A percentile compares a stretch with the other conserved stretches of the same genome.
phyloP scores from a whole-genome alignment of 2,888 invertebrate genomes.

The Baccha elongata region DNA sequence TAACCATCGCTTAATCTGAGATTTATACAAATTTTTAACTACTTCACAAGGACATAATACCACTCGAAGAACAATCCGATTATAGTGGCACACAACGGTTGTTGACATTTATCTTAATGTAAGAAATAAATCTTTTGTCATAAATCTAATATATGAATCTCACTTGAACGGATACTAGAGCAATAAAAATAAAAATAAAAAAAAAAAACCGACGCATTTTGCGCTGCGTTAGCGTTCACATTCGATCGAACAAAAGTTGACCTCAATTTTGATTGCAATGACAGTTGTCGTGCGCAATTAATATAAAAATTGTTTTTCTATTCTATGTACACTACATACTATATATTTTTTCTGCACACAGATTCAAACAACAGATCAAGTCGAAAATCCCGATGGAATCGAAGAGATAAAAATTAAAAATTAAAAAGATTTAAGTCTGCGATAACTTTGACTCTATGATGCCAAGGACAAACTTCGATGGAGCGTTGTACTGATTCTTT shows the following conservation, averaged over 20 bases:
- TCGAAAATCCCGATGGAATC: slow-evolving; percentile 46
- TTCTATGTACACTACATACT: too few species aligned
- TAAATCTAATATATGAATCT: slow-evolving; percentile 43
- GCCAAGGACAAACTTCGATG: slow-evolving; percentile 56
- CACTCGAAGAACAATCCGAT: slow-evolving; percentile 11
- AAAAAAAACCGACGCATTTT: slow-evolving; percentile 38
- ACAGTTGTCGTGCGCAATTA: slow-evolving; percentile 61
- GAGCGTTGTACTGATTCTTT: slow-evolving; percentile 42
- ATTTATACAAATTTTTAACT: neutral
- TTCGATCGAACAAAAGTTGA: slow-evolving; percentile 52
- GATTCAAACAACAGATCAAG: slow-evolving; percentile 41
- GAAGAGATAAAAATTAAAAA: slow-evolving; percentile 52
- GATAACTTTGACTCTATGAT: slow-evolving; percentile 35
- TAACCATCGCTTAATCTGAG: neutral
- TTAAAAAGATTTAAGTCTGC: slow-evolving; percentile 45
- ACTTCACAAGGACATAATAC: slow-evolving; percentile 21
- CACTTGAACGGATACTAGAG: slow-evolving; percentile 29
- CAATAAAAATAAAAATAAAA: neutral
- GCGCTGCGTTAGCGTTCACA: slow-evolving; percentile 29
- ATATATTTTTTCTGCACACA: neutral
- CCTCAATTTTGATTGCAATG: slow-evolving; percentile 52
- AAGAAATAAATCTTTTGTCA: slow-evolving; percentile 43
- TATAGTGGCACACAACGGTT: slow-evolving; percentile 9
- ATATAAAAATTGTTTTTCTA: slow-evolving; percentile 31
- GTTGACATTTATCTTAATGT: slow-evolving; percentile 28